Base-by-base conservation (phyloP, 2,113 vertebrate genomes). In the Thomomys bottae region DNA sequence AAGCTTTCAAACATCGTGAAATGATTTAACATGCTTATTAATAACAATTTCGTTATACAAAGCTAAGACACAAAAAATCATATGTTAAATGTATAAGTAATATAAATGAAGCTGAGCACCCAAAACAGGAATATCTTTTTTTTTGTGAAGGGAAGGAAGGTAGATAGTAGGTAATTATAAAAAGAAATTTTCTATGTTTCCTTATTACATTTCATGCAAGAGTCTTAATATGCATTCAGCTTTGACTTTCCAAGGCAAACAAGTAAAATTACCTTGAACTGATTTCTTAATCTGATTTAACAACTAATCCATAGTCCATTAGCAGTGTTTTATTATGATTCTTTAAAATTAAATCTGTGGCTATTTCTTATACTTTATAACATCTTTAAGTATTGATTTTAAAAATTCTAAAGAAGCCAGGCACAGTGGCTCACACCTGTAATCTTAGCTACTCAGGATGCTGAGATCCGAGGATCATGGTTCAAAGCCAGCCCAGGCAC, bases 351-450 rank as follows among this genome's bases (percentile, higher is more conserved):
- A 75, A 93, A 93, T 18, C 34, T 34, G 15, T 76, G 21, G 42
- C 15, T 66, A 76, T 18, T 86, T 83, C 71, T 57, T 91, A 15
- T 6, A 77, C 95, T 42, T 45, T 84, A 6, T 54, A 32, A 45
- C 57, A 45, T 87, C n/a, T 93, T 82, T 85, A 89, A 81, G 20
- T 72, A 72, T 32, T 66, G 30, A 23, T 73, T 66, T 26, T 81
- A 89, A 34, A 3, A 88, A 82, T 92, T 94, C 45, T 82, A 85
- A 87, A 57, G 38, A n/a, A n/a, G n/a, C n/a, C n/a, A n/a, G n/a
- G n/a, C n/a, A n/a, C n/a, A n/a, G n/a, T n/a, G n/a, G n/a, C n/a
- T n/a, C n/a, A n/a, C n/a, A n/a, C n/a, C n/a, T n/a, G n/a, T n/a
- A n/a, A n/a, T n/a, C n/a, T n/a, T n/a, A n/a, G n/a, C n/a, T n/a